These are phyloP conservation scores for Eristalis pertinax DNA, from an alignment of 2,888 invertebrate species.

Conservation along the genomic window DNA sequence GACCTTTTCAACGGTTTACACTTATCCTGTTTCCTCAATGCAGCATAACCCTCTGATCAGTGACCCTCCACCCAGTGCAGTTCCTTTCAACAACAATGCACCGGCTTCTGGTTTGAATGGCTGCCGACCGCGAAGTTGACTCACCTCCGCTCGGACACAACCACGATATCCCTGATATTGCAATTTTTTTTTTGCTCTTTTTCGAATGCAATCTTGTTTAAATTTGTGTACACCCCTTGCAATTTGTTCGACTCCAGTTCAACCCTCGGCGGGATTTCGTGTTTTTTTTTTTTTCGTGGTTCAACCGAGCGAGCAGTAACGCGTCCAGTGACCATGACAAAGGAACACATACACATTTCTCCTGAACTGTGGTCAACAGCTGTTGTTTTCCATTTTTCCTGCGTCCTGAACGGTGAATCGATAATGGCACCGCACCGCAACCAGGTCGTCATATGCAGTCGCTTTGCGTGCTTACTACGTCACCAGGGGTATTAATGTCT, in stretches of 20 bases:
- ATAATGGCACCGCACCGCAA: conserved; percentile 32
- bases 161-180: not conserved
- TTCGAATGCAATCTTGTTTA: too few relatives aligned
- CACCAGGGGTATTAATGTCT: conserved; percentile 55
- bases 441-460: conserved; percentile 3
- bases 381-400: conserved; percentile 61
- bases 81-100: not conserved
- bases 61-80: not conserved
- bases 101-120: not conserved
- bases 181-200: not conserved
- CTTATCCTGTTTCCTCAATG: not conserved
- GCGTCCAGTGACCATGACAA: not conserved
- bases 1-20: not conserved
- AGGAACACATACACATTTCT: conserved; percentile 14
- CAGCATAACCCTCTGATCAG: not conserved
- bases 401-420: conserved; percentile 49
- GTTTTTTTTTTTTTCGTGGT: conserved; percentile 35
- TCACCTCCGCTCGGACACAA: not conserved
- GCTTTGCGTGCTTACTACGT: conserved; percentile 8
- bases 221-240: too few relatives aligned
- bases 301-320: conserved; percentile 27
- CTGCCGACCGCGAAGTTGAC: not conserved
- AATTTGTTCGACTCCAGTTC: too few relatives aligned
- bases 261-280: not conserved
- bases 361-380: conserved; percentile 60